phyloP scores from a whole-genome alignment of 2,797 vertebrate genomes.

The Aythya fuligula region DNA sequence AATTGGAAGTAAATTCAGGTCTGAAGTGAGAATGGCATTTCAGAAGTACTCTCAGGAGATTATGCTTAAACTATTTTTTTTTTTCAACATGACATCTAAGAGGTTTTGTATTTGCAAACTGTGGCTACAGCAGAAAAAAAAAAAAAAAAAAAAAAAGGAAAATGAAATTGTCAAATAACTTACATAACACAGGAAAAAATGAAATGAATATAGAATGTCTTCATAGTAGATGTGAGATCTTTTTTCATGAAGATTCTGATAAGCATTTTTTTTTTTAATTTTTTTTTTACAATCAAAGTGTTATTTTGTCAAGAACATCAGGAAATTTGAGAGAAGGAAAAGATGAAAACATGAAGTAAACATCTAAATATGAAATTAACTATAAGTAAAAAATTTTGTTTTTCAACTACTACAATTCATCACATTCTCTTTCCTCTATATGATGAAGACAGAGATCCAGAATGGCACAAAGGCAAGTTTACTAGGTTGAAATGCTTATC shows the following conservation, averaged over 20 bases:
- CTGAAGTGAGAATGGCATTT: neutral
- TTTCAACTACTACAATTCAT: neutral
- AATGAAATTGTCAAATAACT: neutral
- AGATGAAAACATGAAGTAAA: neutral
- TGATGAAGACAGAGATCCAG: neutral
- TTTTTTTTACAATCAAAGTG: neutral
- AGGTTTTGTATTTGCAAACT: neutral
- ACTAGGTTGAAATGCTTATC: neutral
- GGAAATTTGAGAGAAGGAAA: neutral
- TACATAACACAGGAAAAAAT: neutral
- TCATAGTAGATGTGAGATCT: neutral
- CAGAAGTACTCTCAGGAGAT: neutral
- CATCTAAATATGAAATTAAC: neutral
- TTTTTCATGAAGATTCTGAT: neutral
- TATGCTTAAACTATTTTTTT: neutral
- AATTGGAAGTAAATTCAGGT: neutral
- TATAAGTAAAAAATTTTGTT: neutral
- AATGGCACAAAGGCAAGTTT: neutral
- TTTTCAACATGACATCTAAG: neutral
- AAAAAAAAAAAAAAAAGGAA: neutral
- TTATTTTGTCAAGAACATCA: constrained; percentile 4
- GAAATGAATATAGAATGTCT: neutral
- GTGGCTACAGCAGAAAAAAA: neutral
- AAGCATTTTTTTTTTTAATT: neutral
- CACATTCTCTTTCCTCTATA: neutral